These are phyloP conservation scores for Phoxinus dragarum DNA, from an alignment of 2,797 vertebrate species.

Conservation along the genomic window DNA sequence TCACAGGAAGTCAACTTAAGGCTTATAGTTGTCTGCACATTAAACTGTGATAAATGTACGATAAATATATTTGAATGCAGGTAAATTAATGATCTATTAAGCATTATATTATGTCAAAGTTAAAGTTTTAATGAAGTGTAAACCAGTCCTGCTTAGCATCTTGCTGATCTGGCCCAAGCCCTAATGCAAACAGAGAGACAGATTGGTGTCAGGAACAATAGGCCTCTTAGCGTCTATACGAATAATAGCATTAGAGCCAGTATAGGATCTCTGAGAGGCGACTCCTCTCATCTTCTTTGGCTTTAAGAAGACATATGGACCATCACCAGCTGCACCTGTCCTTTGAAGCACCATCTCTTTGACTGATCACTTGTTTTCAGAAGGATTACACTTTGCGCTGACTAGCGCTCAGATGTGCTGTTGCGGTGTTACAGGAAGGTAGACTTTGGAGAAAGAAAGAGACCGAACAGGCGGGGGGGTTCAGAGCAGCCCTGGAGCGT, in stretches of 20 bases:
- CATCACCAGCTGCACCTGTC: conserved; percentile 40
- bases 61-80: not conserved
- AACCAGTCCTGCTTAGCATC: conserved; percentile 1
- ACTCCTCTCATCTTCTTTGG: conserved; percentile 58
- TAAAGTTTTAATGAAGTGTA: not conserved
- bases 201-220: conserved; percentile 76
- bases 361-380: conserved; percentile 35
- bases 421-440: conserved; percentile 13
- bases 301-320: conserved; percentile 51
- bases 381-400: conserved; percentile 24
- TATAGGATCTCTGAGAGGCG: conserved; percentile 71
- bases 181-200: not conserved
- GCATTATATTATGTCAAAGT: not conserved
- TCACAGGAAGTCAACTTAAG: not conserved
- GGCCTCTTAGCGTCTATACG: conserved; percentile 71
- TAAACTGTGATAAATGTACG: no score
- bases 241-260: conserved; percentile 80
- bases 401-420: conserved; percentile 45
- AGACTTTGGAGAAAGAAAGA: conserved; percentile 61
- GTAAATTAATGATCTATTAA: not conserved
- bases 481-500: conserved; percentile 74
- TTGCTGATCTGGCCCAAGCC: conserved; percentile 25
- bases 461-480: conserved; percentile 66
- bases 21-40: not conserved
- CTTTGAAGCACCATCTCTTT: conserved; percentile 25